Conservation (phyloP, 1,140 invertebrate species). For the Monomorium pharaonis region DNA sequence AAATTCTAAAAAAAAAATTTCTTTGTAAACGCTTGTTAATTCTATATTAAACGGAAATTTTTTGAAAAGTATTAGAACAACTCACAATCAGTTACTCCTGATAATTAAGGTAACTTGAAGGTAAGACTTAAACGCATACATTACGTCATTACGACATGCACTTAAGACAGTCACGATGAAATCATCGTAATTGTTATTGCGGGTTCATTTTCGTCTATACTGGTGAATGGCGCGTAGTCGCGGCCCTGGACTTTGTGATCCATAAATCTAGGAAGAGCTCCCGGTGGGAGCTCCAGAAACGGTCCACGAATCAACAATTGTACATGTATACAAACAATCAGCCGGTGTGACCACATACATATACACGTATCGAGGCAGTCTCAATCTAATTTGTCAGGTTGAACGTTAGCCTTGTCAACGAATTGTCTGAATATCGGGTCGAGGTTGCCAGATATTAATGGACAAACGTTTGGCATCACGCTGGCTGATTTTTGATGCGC, state of each 20-base stretch:
- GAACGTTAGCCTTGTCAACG: conserved; percentile 63
- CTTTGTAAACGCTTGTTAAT: no score
- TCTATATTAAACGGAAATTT: background rate
- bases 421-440: conserved; percentile 69
- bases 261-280: conserved; percentile 49
- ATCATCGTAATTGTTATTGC: conserved; percentile 11
- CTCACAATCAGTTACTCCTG: background rate
- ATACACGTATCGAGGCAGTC: conserved; percentile 20
- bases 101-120: background rate
- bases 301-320: conserved; percentile 11
- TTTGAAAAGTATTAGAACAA: background rate
- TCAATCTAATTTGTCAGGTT: conserved; percentile 66
- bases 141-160: conserved; percentile 8
- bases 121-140: background rate
- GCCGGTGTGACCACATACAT: background rate
- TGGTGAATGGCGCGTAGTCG: background rate
- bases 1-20: no score
- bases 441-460: conserved; percentile 65
- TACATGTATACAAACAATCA: conserved; percentile 26
- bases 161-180: background rate
- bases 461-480: conserved; percentile 39
- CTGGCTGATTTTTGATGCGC: conserved; percentile 30
- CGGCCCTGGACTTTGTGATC: conserved; percentile 43
- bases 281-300: background rate
- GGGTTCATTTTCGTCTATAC: conserved; percentile 37